These are phyloP conservation scores for Eupithecia tripunctaria DNA, from an alignment of 2,888 invertebrate species.

Conservation along the genomic window DNA sequence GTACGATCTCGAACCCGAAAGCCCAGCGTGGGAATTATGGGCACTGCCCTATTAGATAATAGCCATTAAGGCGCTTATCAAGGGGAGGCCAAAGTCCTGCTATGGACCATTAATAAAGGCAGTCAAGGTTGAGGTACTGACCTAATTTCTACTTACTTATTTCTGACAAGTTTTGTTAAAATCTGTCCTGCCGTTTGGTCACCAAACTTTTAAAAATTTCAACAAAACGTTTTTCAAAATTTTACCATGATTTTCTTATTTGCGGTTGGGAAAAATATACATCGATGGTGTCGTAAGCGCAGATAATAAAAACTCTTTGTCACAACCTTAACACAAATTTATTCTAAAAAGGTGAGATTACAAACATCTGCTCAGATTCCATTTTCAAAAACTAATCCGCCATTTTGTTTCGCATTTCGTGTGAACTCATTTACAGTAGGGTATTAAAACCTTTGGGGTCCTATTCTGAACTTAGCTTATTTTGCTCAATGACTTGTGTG, in stretches of 20 bases:
- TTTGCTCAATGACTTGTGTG: neutral
- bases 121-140: too few relatives aligned
- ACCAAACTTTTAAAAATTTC: conserved; percentile 1
- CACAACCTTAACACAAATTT: conserved; percentile 13
- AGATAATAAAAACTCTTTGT: neutral
- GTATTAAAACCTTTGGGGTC: conserved; percentile 2
- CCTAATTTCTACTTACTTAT: neutral
- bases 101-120: too few relatives aligned
- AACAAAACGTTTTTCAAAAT: neutral
- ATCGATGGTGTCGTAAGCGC: neutral
- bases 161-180: neutral
- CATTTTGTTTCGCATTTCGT: conserved; percentile 27
- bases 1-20: too few relatives aligned
- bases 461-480: neutral
- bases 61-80: too few relatives aligned
- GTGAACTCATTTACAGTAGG: conserved; percentile 26
- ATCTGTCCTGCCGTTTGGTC: neutral
- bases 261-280: neutral
- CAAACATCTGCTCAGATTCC: conserved; percentile 10
- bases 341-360: conserved; percentile 24
- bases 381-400: conserved; percentile 21
- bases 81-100: too few relatives aligned
- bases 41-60: too few relatives aligned
- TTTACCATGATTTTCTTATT: neutral
- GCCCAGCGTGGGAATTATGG: too few relatives aligned